These are phyloP conservation scores for Gisinianus flammeolus DNA, from an alignment of 2,888 invertebrate genomes.

Conservation along the genomic window DNA sequence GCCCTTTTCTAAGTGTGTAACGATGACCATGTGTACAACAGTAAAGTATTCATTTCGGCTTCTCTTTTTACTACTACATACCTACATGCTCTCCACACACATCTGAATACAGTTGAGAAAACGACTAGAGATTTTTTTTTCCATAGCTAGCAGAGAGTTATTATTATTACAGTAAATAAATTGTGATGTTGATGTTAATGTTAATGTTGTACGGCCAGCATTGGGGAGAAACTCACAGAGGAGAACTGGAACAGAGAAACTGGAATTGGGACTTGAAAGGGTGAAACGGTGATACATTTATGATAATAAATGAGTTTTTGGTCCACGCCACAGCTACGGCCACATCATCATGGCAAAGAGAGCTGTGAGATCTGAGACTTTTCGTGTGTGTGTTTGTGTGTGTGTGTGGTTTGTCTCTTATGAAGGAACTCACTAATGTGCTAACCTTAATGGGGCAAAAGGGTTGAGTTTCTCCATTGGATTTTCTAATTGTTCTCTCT, in stretches of 20 bases:
- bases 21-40: background rate
- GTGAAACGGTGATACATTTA: background rate
- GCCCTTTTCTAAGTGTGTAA: background rate
- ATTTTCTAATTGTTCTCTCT: too few relatives aligned
- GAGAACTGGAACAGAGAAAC: background rate
- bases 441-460: too few relatives aligned
- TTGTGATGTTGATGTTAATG: background rate
- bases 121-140: background rate
- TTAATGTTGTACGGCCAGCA: background rate
- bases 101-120: too few relatives aligned
- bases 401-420: background rate
- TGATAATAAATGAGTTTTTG: background rate
- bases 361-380: background rate
- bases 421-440: too few relatives aligned
- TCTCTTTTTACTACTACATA: background rate
- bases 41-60: background rate
- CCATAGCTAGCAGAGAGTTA: background rate
- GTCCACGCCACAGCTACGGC: background rate
- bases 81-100: background rate
- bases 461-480: too few relatives aligned
- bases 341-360: background rate
- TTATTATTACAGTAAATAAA: background rate
- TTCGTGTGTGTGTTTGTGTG: background rate
- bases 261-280: background rate
- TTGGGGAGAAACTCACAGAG: background rate